Evolutionary conservation across 2,888 invertebrate genomes (phyloP).

Genomic region (Rapana venosa): DNA sequence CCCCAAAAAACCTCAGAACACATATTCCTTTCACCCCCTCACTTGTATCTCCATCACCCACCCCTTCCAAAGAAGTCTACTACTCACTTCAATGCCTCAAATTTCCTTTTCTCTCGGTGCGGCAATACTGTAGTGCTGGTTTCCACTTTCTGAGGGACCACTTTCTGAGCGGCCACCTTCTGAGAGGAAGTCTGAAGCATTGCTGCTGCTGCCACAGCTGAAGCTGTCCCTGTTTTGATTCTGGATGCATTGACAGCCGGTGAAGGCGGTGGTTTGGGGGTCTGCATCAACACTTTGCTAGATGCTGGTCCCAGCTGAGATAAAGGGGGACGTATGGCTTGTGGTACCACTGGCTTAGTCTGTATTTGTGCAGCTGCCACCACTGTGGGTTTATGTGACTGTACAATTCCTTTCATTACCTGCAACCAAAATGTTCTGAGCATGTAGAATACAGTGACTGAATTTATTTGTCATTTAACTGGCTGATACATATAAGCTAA

Average conservation of each 20-base stretch:
- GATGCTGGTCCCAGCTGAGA: slow-evolving; percentile 12
- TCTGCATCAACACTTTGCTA: slow-evolving; percentile 46
- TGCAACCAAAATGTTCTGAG: too few relatives aligned
- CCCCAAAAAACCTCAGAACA: background rate
- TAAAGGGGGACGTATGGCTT: slow-evolving; percentile 35
- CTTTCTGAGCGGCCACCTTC: slow-evolving; percentile 43
- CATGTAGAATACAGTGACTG: too few relatives aligned
- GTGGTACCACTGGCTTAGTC: slow-evolving; percentile 43
- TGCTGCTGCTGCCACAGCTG: slow-evolving; percentile 47
- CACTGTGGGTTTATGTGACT: background rate
- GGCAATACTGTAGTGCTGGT: slow-evolving; percentile 37
- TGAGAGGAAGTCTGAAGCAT: slow-evolving; percentile 51
- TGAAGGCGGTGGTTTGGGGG: slow-evolving; percentile 31
- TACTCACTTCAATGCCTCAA: slow-evolving; percentile 74
- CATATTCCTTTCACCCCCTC: too few relatives aligned
- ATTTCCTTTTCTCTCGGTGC: slow-evolving; percentile 73
- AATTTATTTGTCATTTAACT: too few relatives aligned
- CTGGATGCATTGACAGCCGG: background rate
- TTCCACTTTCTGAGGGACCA: slow-evolving; percentile 44
- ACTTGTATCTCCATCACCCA: too few relatives aligned
- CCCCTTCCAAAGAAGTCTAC: slow-evolving; percentile 42
- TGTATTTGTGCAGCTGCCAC: slow-evolving; percentile 23
- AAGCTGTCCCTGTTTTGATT: slow-evolving; percentile 25
- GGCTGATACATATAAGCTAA: too few relatives aligned
- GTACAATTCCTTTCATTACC: too few relatives aligned